Conservation (phyloP, 2,797 vertebrate genomes). For the Cercopithecus petaurista region DNA sequence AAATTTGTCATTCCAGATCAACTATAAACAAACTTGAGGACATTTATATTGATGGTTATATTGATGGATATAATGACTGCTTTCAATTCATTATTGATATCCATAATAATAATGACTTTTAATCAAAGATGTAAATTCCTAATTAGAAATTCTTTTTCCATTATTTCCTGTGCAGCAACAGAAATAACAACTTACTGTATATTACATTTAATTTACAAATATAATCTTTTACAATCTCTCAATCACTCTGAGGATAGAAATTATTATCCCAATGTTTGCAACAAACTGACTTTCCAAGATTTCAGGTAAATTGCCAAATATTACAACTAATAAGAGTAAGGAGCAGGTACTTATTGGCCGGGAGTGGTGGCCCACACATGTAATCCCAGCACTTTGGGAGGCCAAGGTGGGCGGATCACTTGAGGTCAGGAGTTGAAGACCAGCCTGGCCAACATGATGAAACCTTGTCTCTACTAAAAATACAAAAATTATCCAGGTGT, state of each 20-base stretch:
- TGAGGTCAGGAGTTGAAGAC: neutral
- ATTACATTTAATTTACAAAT: neutral
- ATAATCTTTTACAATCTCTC: neutral
- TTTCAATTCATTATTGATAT: slow-evolving; percentile 1
- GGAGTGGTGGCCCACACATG: neutral
- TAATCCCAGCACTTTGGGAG: neutral
- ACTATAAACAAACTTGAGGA: neutral
- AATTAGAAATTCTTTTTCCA: neutral
- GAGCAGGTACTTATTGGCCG: fast-evolving
- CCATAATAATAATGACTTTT: neutral
- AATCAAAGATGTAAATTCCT: neutral
- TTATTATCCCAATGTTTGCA: neutral
- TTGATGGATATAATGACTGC: neutral
- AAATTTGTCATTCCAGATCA: neutral
- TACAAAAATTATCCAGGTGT: neutral
- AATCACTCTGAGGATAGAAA: neutral
- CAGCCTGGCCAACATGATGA: neutral
- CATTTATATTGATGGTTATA: neutral
- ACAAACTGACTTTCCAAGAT: neutral
- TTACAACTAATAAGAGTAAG: neutral
- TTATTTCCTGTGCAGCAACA: neutral
- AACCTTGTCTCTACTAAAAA: neutral
- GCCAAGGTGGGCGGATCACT: neutral
- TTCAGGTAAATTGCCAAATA: neutral
- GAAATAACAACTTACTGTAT: neutral